A percentile compares a stretch with the other conserved stretches of the same genome.
phyloP scores from a whole-genome alignment of 1,140 invertebrate genomes.

The Cotesia typhae region DNA sequence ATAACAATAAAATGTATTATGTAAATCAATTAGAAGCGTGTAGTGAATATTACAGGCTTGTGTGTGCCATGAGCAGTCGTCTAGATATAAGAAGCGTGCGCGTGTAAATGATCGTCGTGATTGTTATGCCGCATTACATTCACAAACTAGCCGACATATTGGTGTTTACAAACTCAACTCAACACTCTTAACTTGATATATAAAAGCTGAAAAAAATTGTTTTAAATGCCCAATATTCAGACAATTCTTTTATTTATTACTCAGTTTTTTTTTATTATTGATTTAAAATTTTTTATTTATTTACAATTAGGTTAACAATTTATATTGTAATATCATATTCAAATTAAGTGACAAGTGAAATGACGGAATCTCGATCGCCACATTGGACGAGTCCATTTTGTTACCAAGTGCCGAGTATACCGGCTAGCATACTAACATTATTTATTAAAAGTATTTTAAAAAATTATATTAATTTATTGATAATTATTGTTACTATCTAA shows the following conservation, averaged over 20 bases:
- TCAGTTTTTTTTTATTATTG: not conserved
- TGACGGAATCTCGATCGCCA: conserved; percentile 49
- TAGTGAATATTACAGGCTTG: conserved; percentile 17
- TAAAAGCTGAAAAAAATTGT: no score
- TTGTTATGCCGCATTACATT: conserved; percentile 42
- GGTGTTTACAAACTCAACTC: conserved; percentile 2
- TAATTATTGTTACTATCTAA: not conserved
- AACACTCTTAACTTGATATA: no score
- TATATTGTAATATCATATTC: not conserved
- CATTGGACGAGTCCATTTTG: conserved; percentile 63
- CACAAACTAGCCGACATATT: conserved; percentile 45
- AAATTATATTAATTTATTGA: not conserved
- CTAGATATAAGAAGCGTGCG: conserved; percentile 41
- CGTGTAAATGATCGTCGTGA: conserved; percentile 56
- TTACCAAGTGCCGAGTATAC: conserved; percentile 41
- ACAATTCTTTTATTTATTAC: not conserved
- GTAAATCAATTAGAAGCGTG: conserved; percentile 46
- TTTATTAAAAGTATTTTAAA: not conserved
- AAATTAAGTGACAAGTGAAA: conserved; percentile 23
- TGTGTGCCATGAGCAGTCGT: conserved; percentile 43
- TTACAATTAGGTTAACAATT: not conserved
- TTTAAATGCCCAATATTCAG: not conserved
- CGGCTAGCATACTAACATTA: not conserved
- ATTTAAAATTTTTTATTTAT: not conserved
- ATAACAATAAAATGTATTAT: conserved; percentile 40